These are phyloP conservation scores for Agrilus biguttatus DNA, from an alignment of 2,888 invertebrate genomes.

Conservation along the genomic window DNA sequence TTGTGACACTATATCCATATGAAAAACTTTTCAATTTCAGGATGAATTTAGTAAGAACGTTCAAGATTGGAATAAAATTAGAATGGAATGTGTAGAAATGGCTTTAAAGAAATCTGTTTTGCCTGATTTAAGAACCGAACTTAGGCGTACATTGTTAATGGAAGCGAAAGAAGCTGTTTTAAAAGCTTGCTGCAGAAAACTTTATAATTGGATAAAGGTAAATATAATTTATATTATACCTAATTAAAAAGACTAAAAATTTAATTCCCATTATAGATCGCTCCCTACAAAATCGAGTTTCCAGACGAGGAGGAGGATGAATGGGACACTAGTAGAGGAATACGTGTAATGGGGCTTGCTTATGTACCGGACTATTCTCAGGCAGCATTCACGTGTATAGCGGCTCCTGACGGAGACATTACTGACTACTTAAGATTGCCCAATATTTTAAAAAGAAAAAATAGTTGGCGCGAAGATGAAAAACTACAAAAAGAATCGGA, in stretches of 20 bases:
- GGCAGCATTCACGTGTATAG: slow-evolving; percentile 75
- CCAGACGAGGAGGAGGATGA: slow-evolving; percentile 83
- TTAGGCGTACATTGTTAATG: slow-evolving; percentile 60
- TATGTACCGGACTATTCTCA: slow-evolving; percentile 74
- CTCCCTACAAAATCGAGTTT: slow-evolving; percentile 60
- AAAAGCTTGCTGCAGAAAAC: slow-evolving; percentile 68
- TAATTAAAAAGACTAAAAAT: neutral
- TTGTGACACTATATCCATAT: slow-evolving; percentile 13
- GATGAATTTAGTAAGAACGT: slow-evolving; percentile 91
- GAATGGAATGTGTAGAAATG: slow-evolving; percentile 76
- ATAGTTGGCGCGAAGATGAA: slow-evolving; percentile 53
- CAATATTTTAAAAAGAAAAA: slow-evolving; percentile 70
- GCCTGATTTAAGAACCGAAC: slow-evolving; percentile 78
- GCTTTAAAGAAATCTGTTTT: slow-evolving; percentile 79
- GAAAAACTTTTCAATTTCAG: slow-evolving; percentile 24
- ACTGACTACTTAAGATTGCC: slow-evolving; percentile 82
- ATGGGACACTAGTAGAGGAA: slow-evolving; percentile 73
- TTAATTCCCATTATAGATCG: slow-evolving; percentile 32
- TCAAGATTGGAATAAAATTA: slow-evolving; percentile 87
- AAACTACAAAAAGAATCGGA: slow-evolving; percentile 48
- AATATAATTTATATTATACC: neutral
- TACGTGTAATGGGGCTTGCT: slow-evolving; percentile 76
- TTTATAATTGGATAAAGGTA: slow-evolving; percentile 80
- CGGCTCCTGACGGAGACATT: slow-evolving; percentile 83
- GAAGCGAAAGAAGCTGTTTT: slow-evolving; percentile 82